Evolutionary conservation across 2,888 invertebrate species (phyloP), one percentile per base, ranked within the genome.

Genomic region (Drosophila pseudotalamancana): DNA sequence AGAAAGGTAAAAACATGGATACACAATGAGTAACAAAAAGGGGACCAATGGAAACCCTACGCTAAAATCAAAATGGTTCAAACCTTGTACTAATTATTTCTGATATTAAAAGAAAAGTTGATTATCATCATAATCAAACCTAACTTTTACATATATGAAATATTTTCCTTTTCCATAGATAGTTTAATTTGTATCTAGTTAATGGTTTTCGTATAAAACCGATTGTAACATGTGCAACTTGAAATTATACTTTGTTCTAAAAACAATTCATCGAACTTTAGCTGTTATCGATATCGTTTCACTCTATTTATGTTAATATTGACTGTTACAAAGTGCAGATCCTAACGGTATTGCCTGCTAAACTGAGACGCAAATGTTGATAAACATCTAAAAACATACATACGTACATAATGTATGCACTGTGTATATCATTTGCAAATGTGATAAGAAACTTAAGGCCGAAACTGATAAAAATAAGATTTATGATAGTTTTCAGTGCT

Each of bases 391-490:
- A 11, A 39, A 8, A 14, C 14, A 16, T 8, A 19, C 31, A 12
- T 11, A 54, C 14, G 32, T 31, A 35, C 14, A 31, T 16, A 62
- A 62, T 61, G 46, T 73, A 73, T 69, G 56, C 60, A 69, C 16
- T 35, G 73, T 64, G 55, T 56, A 53, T 65, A 70, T 72, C 55
- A 77, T 79, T 86, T 76, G 79, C 85, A 67, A 57, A 34, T 72
- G 29, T 74, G 81, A 81, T 81, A 81, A 76, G 65, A 68, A 43
- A 46, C 59, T 46, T 42, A 50, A 60, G 51, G 46, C 40, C 37
- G 40, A 62, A 74, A 31, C 76, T 81, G 81, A 81, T 81, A 85
- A 85, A n/a, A 66, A 64, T 42, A 2, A 76, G 79, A 85, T 79
- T 82, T 81, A 81, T 85, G 67, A 65, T 69, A 64, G 76, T 78